Evolutionary conservation across 2,888 invertebrate species (phyloP), one percentile per base, ranked within the genome.

Genomic region (Plebejus melissa): DNA sequence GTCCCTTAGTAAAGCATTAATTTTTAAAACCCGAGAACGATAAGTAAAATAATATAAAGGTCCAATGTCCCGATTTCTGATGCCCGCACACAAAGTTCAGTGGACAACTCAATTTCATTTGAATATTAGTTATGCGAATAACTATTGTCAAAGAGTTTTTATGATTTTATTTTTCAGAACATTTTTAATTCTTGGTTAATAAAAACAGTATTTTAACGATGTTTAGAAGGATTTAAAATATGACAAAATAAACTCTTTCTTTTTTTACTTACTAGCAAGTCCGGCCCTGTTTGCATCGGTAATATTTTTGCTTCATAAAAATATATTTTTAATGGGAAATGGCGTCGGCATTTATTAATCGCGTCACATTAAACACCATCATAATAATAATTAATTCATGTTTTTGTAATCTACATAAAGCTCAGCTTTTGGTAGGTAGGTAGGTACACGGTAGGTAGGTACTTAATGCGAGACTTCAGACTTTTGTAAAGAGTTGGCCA

Each of bases 361-460:
- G 86, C 88, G 83, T 82, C 80, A 85, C 88, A 90, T 90, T 90
- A 87, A 90, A 82, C 87, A 87, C 84, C 81, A 80, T 82, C 80
- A 84, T 81, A 22, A 22, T 80, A 82, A 80, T 83, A 79, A 79
- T 13, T 22, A 22, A 22, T 22, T 22, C 22, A 22, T 22, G 54
- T 16, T 71, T 50, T 4, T 22, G 6, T 58, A 58, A 5, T 22
- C n/a, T 22, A 22, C 22, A 22, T 22, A 50, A 50, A 13, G 57
- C 57, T n/a, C 4, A 57, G 0, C 41, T 38, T 38, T 38, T 22
- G 22, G 22, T 22, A 22, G 22, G 22, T 22, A 22, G 22, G 22
- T 22, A 22, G 22, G 22, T 22, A 22, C 22, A 22, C 22, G 22
- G 22, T 22, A 22, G 22, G 22, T 22, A 22, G 22, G 22, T 22